Percentiles rank a stretch among this genome's conserved stretches.
Conservation (phyloP, 2,888 invertebrate genomes). For the Lithophane ornitopus region DNA sequence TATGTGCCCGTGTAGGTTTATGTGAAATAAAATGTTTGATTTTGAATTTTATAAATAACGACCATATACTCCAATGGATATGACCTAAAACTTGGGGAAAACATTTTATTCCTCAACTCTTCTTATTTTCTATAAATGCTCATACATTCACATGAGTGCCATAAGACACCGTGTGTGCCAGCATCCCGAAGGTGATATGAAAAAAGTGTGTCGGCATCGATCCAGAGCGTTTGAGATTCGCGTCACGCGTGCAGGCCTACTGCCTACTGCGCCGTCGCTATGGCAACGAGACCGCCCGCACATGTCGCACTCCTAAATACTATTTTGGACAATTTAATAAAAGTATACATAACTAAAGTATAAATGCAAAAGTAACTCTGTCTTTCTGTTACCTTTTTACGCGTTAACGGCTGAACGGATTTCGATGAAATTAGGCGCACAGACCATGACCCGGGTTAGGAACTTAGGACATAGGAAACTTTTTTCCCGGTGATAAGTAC, state of each 20-base stretch:
- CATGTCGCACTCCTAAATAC: conserved; percentile 18
- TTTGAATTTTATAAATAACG: too few species aligned
- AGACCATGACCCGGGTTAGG: neutral
- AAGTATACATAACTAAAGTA: neutral
- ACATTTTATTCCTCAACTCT: neutral
- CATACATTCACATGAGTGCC: conserved; percentile 17
- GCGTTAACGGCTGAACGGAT: neutral
- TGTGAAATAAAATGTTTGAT: too few species aligned
- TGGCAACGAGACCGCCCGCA: conserved; percentile 77
- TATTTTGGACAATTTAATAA: conserved; percentile 27
- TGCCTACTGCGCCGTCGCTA: conserved; percentile 87
- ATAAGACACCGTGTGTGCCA: conserved; percentile 54
- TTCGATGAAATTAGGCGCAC: neutral
- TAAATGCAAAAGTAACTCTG: neutral
- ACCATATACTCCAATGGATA: neutral
- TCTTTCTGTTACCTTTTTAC: neutral
- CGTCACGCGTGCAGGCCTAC: conserved; percentile 86
- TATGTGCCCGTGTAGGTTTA: too few species aligned
- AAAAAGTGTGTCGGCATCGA: conserved; percentile 77
- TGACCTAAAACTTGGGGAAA: neutral
- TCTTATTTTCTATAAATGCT: conserved; percentile 17
- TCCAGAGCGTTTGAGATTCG: conserved; percentile 85
- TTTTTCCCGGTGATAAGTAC: too few species aligned
- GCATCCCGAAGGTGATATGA: conserved; percentile 57
- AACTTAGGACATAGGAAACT: neutral